Conservation (phyloP, 1,140 invertebrate species). For the Hormaphis cornu region DNA sequence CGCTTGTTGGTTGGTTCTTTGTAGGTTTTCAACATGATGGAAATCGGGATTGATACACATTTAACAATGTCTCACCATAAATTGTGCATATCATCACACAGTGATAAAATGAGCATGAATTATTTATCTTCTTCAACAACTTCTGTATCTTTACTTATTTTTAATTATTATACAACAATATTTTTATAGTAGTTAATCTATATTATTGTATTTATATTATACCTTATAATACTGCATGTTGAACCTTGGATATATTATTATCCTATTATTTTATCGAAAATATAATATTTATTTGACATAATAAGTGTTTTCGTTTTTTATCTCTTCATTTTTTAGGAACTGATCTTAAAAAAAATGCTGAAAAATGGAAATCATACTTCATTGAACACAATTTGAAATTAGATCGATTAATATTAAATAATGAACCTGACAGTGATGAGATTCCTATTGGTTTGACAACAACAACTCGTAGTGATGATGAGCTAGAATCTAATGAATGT, state of each 20-base stretch:
- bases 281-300: constrained; percentile 1
- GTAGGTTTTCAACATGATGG: constrained; percentile 26
- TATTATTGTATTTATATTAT: constrained; percentile 1
- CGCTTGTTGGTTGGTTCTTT: constrained; percentile 26
- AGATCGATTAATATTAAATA: constrained; percentile 32
- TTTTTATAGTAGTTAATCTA: background rate
- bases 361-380: constrained; percentile 34
- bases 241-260: constrained; percentile 2
- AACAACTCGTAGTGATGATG: constrained; percentile 25
- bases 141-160: constrained; percentile 1
- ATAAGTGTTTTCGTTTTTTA: constrained; percentile 10
- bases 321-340: constrained; percentile 21
- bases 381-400: constrained; percentile 34
- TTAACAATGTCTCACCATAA: constrained; percentile 17
- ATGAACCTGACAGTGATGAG: constrained; percentile 26
- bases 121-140: constrained; percentile 15
- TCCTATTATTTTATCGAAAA: constrained; percentile 8
- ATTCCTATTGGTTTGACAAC: background rate
- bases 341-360: constrained; percentile 26
- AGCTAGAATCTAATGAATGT: constrained; percentile 26
- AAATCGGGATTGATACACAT: constrained; percentile 22
- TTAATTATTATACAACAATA: constrained; percentile 4
- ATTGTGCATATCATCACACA: constrained; percentile 21
- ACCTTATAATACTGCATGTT: constrained; percentile 11
- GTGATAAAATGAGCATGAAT: constrained; percentile 19